Base-by-base conservation (phyloP, 2,113 vertebrate genomes). In the Rhombomys opimus region DNA sequence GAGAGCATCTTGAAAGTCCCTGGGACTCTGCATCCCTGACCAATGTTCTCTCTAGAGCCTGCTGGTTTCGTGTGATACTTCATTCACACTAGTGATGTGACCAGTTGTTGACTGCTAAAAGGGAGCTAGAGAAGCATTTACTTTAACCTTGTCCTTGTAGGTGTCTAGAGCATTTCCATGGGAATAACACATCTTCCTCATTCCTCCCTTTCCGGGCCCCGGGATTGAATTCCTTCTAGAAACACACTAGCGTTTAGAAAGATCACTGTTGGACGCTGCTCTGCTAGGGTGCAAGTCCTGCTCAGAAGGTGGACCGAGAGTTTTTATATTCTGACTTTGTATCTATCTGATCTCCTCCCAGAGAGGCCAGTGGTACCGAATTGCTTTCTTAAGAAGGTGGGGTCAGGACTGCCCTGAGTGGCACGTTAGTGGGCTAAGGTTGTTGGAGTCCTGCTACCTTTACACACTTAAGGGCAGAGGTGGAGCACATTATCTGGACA, bases 231-330 rank as follows among this genome's bases (percentile, higher is more conserved):
- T 38, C 52, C 63, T 91, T 94, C 68, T 82, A 84, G 89, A 88
- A 96, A 84, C 91, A 75, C 72, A 23, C 32, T 50, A 59, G 54
- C 35, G 46, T 90, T 96, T 90, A 46, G 91, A 85, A 88, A 94
- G 75, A 85, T 70, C 23, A 61, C 81, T 32, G 61, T 32, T 77
- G 91, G 52, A 54, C 81, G 87, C 2, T 94, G 63, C 59, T 90
- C 86, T 91, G 67, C 14, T 32, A 90, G 72, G 41, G 73, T 59
- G 30, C 61, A 10, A 61, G 95, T 95, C 85, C 72, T 61, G 1
- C 94, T 72, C 67, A 57, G 67, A 73, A 76, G 82, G 41, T n/a
- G 63, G 75, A 35, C 32, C 3, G 93, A 46, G 57, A 57, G 57
- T 57, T 15, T 57, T 57, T 13, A 57, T 15, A 57, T 57, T 57